These are phyloP conservation scores for Drosophila helvetica DNA, from an alignment of 2,888 invertebrate genomes.

Conservation along the genomic window DNA sequence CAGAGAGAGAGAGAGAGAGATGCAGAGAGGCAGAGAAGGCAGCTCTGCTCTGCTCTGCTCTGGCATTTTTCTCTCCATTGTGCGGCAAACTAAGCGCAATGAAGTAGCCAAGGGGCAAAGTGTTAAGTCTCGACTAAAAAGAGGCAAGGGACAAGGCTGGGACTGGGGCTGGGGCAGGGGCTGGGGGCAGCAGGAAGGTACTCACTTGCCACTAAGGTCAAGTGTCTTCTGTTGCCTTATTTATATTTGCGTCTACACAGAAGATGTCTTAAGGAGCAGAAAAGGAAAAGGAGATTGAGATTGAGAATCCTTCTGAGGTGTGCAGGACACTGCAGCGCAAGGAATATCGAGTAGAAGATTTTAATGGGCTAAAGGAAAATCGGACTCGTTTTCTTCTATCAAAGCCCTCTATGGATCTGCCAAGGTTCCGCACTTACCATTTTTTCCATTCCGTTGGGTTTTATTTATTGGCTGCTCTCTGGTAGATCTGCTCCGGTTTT, in stretches of 20 bases:
- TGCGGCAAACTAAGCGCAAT: conserved; percentile 67
- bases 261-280: conserved; percentile 1
- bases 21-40: neutral
- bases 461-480: conserved; percentile 31
- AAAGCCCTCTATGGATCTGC: neutral
- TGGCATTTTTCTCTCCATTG: conserved; percentile 43
- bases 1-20: conserved; percentile 8
- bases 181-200: conserved; percentile 1
- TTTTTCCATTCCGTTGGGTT: conserved; percentile 72
- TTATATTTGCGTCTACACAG: conserved; percentile 36
- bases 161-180: no score
- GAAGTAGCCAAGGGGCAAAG: conserved; percentile 60
- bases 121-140: conserved; percentile 9
- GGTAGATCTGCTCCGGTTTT: conserved; percentile 8
- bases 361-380: neutral
- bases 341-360: no score
- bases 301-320: neutral
- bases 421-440: conserved; percentile 58
- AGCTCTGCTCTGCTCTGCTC: conserved; percentile 7
- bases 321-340: neutral
- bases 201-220: conserved; percentile 57
- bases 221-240: conserved; percentile 48
- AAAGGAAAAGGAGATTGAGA: neutral
- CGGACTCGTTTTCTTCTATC: no score
- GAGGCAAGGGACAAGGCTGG: neutral